Evolutionary conservation across 2,888 invertebrate genomes (phyloP).

Genomic region (Celastrina argiolus): DNA sequence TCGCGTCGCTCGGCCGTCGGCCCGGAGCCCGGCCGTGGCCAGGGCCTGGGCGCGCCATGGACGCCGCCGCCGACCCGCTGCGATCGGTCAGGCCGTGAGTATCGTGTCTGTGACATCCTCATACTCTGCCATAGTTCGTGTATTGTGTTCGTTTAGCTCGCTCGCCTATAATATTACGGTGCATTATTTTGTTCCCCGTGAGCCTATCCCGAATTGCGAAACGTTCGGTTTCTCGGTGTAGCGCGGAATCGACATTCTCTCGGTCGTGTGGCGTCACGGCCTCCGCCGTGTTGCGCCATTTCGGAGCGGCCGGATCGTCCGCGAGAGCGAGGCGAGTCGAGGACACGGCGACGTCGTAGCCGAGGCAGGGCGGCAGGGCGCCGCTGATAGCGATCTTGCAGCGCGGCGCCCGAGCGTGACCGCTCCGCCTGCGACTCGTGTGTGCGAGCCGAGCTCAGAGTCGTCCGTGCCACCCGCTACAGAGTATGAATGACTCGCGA

Average conservation of each 20-base stretch:
- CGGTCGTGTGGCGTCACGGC: constrained; percentile 72
- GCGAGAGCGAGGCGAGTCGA: constrained; percentile 48
- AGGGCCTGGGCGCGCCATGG: constrained; percentile 74
- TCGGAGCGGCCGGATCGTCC: constrained; percentile 64
- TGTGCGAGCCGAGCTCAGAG: constrained; percentile 31
- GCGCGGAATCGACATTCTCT: constrained; percentile 72
- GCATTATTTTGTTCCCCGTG: constrained; percentile 69
- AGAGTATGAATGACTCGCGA: constrained; percentile 52
- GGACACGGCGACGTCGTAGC: constrained; percentile 56
- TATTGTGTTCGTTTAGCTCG: constrained; percentile 46
- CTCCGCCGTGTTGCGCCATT: constrained; percentile 74
- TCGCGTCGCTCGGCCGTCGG: constrained; percentile 72
- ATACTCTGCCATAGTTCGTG: constrained; percentile 42
- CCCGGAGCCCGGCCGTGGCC: constrained; percentile 74
- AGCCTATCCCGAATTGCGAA: constrained; percentile 71
- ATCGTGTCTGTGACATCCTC: constrained; percentile 43
- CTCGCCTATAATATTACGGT: constrained; percentile 47
- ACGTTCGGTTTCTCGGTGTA: constrained; percentile 62
- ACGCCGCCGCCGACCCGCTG: constrained; percentile 74
- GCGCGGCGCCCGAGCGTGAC: constrained; percentile 73
- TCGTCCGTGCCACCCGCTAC: constrained; percentile 40
- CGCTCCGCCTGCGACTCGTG: constrained; percentile 46
- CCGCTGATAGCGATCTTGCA: constrained; percentile 60
- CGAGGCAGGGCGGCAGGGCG: constrained; percentile 46
- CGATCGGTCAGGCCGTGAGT: constrained; percentile 76